These are phyloP conservation scores for Pogonomyrmex californicus DNA, from an alignment of 1,140 invertebrate species.

Conservation along the genomic window DNA sequence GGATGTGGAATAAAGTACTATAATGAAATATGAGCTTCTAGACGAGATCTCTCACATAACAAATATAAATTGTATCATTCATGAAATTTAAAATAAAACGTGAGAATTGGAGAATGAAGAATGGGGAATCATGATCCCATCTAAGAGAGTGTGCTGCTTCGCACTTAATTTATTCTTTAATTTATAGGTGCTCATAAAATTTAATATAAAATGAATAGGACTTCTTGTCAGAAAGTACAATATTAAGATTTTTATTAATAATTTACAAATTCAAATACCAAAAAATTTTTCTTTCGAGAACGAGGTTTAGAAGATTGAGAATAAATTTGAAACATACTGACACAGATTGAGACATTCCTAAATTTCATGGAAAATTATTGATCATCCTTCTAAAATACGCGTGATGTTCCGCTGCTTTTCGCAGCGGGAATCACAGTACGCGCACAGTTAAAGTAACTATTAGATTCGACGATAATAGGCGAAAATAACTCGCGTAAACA, in stretches of 20 bases:
- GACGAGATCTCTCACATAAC: not conserved
- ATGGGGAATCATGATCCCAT: no score
- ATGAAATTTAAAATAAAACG: no score
- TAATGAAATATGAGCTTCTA: not conserved
- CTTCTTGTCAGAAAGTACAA: not conserved
- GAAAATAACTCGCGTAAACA: slow-evolving; percentile 50
- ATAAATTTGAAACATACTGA: not conserved
- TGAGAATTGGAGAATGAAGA: no score
- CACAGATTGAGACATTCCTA: not conserved
- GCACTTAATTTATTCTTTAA: no score
- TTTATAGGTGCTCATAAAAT: not conserved
- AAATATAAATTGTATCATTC: not conserved
- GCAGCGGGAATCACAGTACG: not conserved
- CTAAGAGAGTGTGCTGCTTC: no score
- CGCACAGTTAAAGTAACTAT: slow-evolving; percentile 17
- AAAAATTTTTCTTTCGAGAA: not conserved
- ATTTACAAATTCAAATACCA: not conserved
- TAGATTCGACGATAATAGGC: slow-evolving; percentile 17
- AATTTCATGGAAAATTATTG: slow-evolving; percentile 4
- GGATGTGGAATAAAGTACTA: not conserved
- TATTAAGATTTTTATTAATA: not conserved
- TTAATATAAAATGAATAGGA: not conserved
- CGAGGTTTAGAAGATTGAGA: not conserved
- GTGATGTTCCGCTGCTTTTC: not conserved
- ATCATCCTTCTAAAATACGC: not conserved